Conservation (phyloP, 2,797 vertebrate genomes). For the Chelmon rostratus region DNA sequence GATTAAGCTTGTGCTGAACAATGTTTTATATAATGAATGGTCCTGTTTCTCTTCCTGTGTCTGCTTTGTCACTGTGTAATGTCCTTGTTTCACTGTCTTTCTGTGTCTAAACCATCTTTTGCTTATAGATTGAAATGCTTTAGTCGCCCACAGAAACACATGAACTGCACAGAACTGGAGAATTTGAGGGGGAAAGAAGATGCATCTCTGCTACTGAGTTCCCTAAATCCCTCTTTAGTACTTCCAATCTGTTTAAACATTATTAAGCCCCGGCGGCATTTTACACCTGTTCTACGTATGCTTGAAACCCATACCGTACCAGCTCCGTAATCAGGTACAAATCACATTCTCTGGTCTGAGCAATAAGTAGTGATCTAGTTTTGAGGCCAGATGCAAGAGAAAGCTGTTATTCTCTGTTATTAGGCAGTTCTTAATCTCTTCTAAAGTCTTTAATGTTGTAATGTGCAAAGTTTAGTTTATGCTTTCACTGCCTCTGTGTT, state of each 20-base stretch:
- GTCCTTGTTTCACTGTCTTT: no score
- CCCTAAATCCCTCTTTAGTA: slow-evolving; percentile 14
- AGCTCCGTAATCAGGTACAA: slow-evolving; percentile 38
- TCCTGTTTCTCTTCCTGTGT: no score
- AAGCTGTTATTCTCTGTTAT: slow-evolving; percentile 6
- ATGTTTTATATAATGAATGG: no score
- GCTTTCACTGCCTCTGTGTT: neutral
- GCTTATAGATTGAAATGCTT: no score
- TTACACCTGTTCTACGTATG: slow-evolving; percentile 15
- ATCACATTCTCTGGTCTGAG: slow-evolving; percentile 41
- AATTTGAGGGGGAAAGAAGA: neutral
- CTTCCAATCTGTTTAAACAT: slow-evolving; percentile 37
- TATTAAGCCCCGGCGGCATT: slow-evolving; percentile 13
- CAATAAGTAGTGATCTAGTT: slow-evolving; percentile 56
- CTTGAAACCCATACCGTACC: slow-evolving; percentile 12
- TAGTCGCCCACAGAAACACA: no score
- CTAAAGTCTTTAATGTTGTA: neutral
- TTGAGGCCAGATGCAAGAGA: slow-evolving; percentile 21
- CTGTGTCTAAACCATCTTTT: no score
- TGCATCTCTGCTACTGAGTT: neutral
- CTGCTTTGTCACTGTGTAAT: no score
- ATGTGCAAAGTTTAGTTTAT: neutral
- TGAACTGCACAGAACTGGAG: no score
- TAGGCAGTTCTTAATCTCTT: slow-evolving; percentile 13
- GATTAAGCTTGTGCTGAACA: no score